phyloP scores from a whole-genome alignment of 2,797 vertebrate species.

The Pteropus rufus region DNA sequence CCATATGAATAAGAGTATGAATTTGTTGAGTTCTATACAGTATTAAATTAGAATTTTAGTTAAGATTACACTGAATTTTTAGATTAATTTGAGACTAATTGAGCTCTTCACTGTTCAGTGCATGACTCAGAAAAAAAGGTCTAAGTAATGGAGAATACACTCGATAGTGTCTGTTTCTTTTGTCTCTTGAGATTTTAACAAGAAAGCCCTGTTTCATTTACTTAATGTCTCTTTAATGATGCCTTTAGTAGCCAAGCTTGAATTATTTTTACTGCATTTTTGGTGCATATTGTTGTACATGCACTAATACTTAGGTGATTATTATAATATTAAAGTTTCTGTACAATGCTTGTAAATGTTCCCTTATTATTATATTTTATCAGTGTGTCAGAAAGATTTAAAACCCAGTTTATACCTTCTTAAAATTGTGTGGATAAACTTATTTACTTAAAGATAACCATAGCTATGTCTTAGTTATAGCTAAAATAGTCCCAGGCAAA shows the following conservation, averaged over 20 bases:
- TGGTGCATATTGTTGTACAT: background rate
- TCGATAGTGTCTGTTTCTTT: background rate
- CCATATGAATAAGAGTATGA: background rate
- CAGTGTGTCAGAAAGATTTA: background rate
- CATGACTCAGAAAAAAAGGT: background rate
- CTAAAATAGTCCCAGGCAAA: background rate
- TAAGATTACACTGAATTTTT: background rate
- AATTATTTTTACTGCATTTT: conserved; percentile 4
- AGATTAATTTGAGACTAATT: background rate
- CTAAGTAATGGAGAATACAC: background rate
- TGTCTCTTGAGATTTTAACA: background rate
- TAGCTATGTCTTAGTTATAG: background rate
- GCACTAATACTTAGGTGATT: background rate
- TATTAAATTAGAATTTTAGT: background rate
- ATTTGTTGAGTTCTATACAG: background rate
- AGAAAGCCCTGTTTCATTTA: background rate
- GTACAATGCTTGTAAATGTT: background rate
- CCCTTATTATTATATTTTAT: background rate
- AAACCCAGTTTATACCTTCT: background rate
- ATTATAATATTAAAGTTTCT: background rate
- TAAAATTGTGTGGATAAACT: background rate
- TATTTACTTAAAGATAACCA: background rate
- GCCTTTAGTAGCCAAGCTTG: background rate
- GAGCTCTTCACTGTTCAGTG: background rate
- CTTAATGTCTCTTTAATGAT: background rate